These are phyloP conservation scores for Eublepharis macularius DNA, from an alignment of 2,113 vertebrate genomes.

Conservation along the genomic window DNA sequence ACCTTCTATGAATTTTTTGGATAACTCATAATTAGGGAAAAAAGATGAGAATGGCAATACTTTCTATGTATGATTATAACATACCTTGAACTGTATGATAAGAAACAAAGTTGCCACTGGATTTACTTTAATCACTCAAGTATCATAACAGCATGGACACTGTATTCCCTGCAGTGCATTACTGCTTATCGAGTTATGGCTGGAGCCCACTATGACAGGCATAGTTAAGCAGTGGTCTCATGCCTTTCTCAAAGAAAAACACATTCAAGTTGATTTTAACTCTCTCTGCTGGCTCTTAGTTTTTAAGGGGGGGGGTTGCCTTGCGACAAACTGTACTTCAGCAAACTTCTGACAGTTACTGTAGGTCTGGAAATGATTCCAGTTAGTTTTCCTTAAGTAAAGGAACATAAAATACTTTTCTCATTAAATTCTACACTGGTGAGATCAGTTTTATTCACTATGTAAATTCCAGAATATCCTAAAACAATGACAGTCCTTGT, in stretches of 20 bases:
- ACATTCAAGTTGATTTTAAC: not conserved
- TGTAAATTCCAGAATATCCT: not conserved
- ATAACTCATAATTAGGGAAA: constrained; percentile 54
- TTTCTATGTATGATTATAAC: constrained; percentile 40
- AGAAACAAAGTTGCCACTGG: constrained; percentile 55
- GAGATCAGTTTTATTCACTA: not conserved
- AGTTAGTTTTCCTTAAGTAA: not conserved
- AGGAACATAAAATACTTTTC: not conserved
- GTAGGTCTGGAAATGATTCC: not conserved
- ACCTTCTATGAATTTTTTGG: constrained; percentile 39
- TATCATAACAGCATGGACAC: constrained; percentile 62
- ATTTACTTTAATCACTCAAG: constrained; percentile 62
- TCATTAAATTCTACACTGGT: not conserved
- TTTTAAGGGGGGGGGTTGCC: too few relatives aligned
- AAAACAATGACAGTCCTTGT: not conserved
- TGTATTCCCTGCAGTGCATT: constrained; percentile 49
- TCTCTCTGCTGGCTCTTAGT: not conserved
- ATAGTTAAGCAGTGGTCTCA: constrained; percentile 27
- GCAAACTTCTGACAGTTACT: not conserved
- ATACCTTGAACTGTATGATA: constrained; percentile 19
- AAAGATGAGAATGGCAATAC: constrained; percentile 43
- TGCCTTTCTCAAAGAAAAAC: constrained; percentile 14
- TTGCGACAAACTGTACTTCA: not conserved
- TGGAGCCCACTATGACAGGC: constrained; percentile 36
- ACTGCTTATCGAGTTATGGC: constrained; percentile 57